Percentiles rank a stretch among this genome's conserved stretches.
These are phyloP conservation scores for Cichladusa arquata DNA, from an alignment of 2,113 vertebrate species.

Conservation along the genomic window DNA sequence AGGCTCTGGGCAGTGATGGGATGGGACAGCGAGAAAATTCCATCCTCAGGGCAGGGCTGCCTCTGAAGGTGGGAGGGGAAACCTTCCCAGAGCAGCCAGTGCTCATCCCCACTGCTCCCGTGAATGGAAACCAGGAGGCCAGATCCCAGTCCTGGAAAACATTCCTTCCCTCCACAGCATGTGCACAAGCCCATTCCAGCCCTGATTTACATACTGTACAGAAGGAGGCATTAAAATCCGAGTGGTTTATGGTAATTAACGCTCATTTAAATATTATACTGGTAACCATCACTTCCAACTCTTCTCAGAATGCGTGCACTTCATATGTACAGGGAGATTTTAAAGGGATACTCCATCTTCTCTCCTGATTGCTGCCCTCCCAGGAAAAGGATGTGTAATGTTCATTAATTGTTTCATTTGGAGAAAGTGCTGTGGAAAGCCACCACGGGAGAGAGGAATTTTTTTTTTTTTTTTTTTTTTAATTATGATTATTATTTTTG, in stretches of 20 bases:
- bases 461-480: not conserved
- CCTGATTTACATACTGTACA: conserved; percentile 49
- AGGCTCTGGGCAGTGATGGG: not conserved
- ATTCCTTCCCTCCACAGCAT: not conserved
- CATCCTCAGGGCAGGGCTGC: not conserved
- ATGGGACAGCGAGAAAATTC: not conserved
- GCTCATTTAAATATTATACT: conserved; percentile 51
- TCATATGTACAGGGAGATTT: not conserved
- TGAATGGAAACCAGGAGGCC: not conserved
- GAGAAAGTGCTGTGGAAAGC: conserved; percentile 30
- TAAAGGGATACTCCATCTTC: not conserved
- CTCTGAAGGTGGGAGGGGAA: not conserved
- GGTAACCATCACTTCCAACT: conserved; percentile 45
- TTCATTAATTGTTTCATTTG: conserved; percentile 53
- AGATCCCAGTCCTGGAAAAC: not conserved
- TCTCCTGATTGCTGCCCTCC: not conserved
- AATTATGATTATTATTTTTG: not conserved
- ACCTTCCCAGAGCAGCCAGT: too few relatives aligned
- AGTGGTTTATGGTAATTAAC: conserved; percentile 47
- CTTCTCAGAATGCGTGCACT: not conserved
- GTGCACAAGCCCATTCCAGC: not conserved
- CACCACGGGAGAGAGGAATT: conserved; percentile 18
- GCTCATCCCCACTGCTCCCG: too few relatives aligned
- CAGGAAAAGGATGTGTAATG: conserved; percentile 15
- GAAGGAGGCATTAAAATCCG: conserved; percentile 53